A percentile compares a stretch with the other conserved stretches of the same genome.
These are phyloP conservation scores for Sander lucioperca DNA, from an alignment of 2,113 vertebrate genomes.

Conservation along the genomic window DNA sequence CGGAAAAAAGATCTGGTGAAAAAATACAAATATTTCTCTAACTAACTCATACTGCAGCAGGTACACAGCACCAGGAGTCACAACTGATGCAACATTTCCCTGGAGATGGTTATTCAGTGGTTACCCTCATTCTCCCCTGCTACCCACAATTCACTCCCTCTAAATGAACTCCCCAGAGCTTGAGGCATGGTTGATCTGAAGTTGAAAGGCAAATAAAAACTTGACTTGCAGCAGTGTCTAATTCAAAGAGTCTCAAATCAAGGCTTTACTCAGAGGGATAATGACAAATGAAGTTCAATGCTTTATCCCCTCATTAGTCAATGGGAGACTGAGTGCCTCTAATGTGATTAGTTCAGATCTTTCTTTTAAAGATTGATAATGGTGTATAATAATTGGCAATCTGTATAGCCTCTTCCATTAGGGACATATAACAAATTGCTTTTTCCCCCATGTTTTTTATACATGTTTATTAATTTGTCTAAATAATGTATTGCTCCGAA, in stretches of 20 bases:
- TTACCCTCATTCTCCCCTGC: slow-evolving; percentile 34
- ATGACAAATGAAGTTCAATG: slow-evolving; percentile 60
- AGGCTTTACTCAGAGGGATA: slow-evolving; percentile 41
- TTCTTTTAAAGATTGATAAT: slow-evolving; percentile 61
- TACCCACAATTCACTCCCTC: slow-evolving; percentile 30
- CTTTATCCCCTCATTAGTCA: slow-evolving; percentile 51
- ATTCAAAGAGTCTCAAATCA: slow-evolving; percentile 43
- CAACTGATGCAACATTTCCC: slow-evolving; percentile 29
- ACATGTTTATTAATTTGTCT: slow-evolving; percentile 52
- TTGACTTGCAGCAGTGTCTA: background rate
- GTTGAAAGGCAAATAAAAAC: slow-evolving; percentile 28
- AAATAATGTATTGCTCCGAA: slow-evolving; percentile 51
- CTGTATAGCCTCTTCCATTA: slow-evolving; percentile 38
- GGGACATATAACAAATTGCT: slow-evolving; percentile 32
- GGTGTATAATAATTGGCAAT: background rate
- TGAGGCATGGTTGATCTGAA: slow-evolving; percentile 21
- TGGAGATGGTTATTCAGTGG: slow-evolving; percentile 35
- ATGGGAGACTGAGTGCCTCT: slow-evolving; percentile 41
- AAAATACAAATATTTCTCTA: slow-evolving; percentile 19
- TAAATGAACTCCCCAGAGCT: slow-evolving; percentile 35
- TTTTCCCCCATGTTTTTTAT: slow-evolving; percentile 2
- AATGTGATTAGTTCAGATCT: slow-evolving; percentile 50
- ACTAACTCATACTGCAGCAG: slow-evolving; percentile 19
- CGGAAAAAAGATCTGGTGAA: background rate
- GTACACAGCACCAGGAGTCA: background rate